phyloP scores from a whole-genome alignment of 2,113 vertebrate species.

The Meles meles region DNA sequence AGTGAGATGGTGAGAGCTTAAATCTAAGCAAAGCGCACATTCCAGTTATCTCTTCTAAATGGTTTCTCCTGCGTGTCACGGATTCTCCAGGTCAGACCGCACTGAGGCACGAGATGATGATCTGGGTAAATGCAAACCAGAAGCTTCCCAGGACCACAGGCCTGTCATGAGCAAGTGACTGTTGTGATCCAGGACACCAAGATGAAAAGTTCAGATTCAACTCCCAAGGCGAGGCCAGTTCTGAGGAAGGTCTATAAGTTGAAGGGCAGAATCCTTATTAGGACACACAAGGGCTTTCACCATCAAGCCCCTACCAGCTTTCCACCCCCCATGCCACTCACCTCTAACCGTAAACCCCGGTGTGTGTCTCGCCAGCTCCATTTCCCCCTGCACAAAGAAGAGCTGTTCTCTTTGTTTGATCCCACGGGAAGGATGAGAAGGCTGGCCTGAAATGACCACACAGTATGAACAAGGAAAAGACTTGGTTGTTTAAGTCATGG shows the following conservation, averaged over 20 bases:
- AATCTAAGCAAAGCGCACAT: slow-evolving; percentile 18
- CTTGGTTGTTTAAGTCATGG: neutral
- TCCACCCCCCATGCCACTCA: neutral
- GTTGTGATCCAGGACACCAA: neutral
- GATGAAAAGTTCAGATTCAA: neutral
- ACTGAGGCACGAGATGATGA: neutral
- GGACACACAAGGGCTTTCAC: neutral
- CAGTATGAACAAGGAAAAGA: neutral
- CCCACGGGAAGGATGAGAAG: neutral
- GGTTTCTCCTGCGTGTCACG: neutral
- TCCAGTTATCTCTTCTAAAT: neutral
- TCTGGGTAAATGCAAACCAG: too few relatives aligned
- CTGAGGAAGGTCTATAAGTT: neutral
- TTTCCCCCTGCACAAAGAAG: neutral
- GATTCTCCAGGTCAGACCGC: neutral
- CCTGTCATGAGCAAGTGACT: neutral
- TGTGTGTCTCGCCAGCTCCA: neutral
- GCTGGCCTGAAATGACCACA: rapidly evolving
- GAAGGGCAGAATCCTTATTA: neutral
- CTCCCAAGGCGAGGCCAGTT: neutral
- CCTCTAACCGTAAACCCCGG: neutral
- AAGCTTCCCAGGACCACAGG: rapidly evolving
- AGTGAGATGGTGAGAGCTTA: slow-evolving; percentile 42
- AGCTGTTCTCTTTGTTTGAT: neutral
- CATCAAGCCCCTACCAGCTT: neutral